These are phyloP conservation scores for Falco punctatus DNA, from an alignment of 2,113 vertebrate species.

Conservation along the genomic window DNA sequence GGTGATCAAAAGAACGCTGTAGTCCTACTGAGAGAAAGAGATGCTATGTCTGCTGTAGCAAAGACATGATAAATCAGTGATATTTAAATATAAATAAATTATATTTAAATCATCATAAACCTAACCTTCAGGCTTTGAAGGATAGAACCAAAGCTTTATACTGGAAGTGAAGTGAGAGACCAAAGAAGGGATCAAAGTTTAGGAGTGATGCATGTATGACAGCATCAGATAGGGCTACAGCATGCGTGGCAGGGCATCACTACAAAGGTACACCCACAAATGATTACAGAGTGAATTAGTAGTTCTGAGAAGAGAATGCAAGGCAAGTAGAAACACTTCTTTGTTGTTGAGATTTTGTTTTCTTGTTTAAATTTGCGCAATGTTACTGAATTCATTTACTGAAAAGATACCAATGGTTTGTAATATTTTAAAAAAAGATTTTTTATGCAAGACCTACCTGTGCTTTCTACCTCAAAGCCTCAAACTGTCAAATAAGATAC, in stretches of 20 bases:
- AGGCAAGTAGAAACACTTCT: neutral
- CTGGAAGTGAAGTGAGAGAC: neutral
- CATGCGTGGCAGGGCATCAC: neutral
- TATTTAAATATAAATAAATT: no score
- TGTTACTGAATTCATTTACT: neutral
- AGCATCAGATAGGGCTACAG: neutral
- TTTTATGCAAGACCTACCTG: neutral
- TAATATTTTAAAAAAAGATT: neutral
- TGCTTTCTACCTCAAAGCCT: neutral
- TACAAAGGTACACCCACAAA: neutral
- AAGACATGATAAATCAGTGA: neutral
- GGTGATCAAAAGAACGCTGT: neutral
- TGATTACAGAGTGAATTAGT: neutral
- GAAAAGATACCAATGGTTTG: neutral
- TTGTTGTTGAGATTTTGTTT: neutral
- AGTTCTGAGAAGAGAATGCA: neutral
- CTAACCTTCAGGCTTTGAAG: constrained; percentile 11
- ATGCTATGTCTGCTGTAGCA: neutral
- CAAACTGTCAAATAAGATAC: neutral
- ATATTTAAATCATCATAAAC: no score
- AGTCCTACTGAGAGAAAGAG: neutral
- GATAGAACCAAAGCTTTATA: neutral
- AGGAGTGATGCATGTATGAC: neutral
- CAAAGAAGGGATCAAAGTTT: constrained; percentile 34
- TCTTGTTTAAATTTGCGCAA: neutral